Evolutionary conservation across 2,888 invertebrate species (phyloP).

Genomic region (Caenorhabditis macrosperma): DNA sequence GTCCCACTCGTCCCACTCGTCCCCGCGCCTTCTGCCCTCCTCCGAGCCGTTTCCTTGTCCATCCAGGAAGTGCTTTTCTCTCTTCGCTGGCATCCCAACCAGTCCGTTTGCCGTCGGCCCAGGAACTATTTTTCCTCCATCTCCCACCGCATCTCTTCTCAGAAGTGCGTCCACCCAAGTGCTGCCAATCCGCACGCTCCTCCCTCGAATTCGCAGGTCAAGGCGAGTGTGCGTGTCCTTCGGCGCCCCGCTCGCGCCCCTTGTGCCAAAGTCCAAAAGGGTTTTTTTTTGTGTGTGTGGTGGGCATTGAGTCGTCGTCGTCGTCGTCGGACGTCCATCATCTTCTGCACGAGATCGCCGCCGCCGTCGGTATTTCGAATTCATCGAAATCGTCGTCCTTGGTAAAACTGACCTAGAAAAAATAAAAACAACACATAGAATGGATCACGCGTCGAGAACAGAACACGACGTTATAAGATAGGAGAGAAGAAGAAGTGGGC

Average conservation of each 20-base stretch:
- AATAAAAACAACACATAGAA: slow-evolving; percentile 45
- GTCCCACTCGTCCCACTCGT: no score
- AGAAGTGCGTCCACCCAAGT: slow-evolving; percentile 14
- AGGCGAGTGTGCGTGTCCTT: slow-evolving; percentile 53
- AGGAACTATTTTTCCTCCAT: not conserved
- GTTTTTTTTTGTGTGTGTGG: slow-evolving; percentile 1
- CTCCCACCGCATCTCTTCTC: not conserved
- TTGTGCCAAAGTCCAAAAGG: slow-evolving; percentile 34
- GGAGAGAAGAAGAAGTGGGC: slow-evolving; percentile 6
- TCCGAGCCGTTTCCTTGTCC: no score
- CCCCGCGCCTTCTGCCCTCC: no score
- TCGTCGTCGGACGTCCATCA: not conserved
- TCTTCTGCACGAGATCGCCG: not conserved
- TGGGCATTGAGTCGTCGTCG: not conserved
- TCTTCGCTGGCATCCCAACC: not conserved
- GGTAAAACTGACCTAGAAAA: slow-evolving; percentile 59
- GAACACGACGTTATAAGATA: slow-evolving; percentile 21
- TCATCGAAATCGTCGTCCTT: slow-evolving; percentile 39
- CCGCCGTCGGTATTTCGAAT: not conserved
- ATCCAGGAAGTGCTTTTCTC: not conserved
- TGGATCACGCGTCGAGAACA: slow-evolving; percentile 47
- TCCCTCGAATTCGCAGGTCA: slow-evolving; percentile 27
- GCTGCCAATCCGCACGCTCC: slow-evolving; percentile 38
- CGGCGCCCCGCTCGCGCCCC: slow-evolving; percentile 6
- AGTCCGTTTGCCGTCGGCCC: slow-evolving; percentile 6